A percentile compares a stretch with the other conserved stretches of the same genome.
These are phyloP conservation scores for Anoplius nigerrimus DNA, from an alignment of 2,888 invertebrate genomes.

Conservation along the genomic window DNA sequence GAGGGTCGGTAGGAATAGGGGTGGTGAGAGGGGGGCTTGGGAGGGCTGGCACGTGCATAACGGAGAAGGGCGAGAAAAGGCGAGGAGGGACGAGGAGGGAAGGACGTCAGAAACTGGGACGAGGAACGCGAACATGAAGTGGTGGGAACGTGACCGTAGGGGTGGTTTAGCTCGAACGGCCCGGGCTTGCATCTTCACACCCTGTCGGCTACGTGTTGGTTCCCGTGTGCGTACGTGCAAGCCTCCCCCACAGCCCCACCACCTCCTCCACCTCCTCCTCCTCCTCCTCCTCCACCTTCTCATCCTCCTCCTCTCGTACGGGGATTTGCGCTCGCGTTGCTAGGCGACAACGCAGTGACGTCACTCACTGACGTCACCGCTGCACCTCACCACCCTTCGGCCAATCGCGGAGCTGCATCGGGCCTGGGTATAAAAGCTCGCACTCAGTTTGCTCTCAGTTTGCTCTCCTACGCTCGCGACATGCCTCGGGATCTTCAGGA, in stretches of 20 bases:
- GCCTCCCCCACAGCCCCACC: too few species aligned
- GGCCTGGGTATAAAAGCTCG: slow-evolving; percentile 28
- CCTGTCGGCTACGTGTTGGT: slow-evolving; percentile 19
- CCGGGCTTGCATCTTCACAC: slow-evolving; percentile 55
- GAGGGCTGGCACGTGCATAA: too few species aligned
- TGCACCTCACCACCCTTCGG: slow-evolving; percentile 33
- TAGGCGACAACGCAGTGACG: slow-evolving; percentile 60
- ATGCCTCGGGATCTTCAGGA: too few species aligned
- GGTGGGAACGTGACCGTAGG: slow-evolving; percentile 38
- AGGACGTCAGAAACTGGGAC: slow-evolving; percentile 8
- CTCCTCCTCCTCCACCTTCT: too few species aligned
- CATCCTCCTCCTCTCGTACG: too few species aligned
- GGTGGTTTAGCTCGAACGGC: slow-evolving; percentile 61
- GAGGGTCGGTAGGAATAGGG: slow-evolving; percentile 13
- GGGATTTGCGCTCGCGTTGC: slow-evolving; percentile 67
- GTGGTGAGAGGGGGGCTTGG: slow-evolving; percentile 24
- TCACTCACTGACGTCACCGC: slow-evolving; percentile 61
- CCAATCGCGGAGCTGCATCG: slow-evolving; percentile 33
- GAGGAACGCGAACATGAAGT: background rate
- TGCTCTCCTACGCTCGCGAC: too few species aligned
- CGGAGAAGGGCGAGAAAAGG: slow-evolving; percentile 26
- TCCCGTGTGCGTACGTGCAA: slow-evolving; percentile 35
- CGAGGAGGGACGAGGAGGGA: slow-evolving; percentile 13
- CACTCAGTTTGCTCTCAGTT: background rate
- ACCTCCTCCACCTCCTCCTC: too few species aligned